phyloP scores from a whole-genome alignment of 2,113 vertebrate genomes.

The Oncorhynchus keta region DNA sequence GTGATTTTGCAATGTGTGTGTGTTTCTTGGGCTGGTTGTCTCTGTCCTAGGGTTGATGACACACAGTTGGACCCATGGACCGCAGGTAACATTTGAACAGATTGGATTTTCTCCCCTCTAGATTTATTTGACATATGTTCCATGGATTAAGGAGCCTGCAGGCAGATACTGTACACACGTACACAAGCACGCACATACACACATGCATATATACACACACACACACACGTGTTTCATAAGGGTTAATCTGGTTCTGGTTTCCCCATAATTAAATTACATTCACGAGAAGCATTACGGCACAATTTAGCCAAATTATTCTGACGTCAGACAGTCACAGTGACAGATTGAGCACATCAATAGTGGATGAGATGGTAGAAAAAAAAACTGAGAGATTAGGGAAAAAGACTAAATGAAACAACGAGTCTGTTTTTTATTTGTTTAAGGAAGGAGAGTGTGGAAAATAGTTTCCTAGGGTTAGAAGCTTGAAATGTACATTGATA shows the following conservation, averaged over 20 bases:
- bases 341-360: conserved; percentile 61
- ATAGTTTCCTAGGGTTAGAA: no score
- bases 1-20: neutral
- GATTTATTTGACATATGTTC: conserved; percentile 54
- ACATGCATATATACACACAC: conserved; percentile 26
- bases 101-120: conserved; percentile 29
- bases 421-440: conserved; percentile 42
- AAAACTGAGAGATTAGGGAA: conserved; percentile 23
- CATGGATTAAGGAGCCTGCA: conserved; percentile 57
- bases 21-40: neutral
- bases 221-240: conserved; percentile 42
- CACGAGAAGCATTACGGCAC: conserved; percentile 54
- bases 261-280: conserved; percentile 57
- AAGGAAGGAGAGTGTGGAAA: no score
- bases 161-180: conserved; percentile 33
- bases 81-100: conserved; percentile 40
- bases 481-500: no score
- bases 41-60: conserved; percentile 30
- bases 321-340: conserved; percentile 48
- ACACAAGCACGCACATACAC: conserved; percentile 5
- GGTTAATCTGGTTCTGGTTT: conserved; percentile 62
- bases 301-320: conserved; percentile 64
- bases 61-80: conserved; percentile 27
- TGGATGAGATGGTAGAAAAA: neutral
- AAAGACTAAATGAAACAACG: conserved; percentile 33